phyloP scores from a whole-genome alignment of 2,888 invertebrate genomes.

The Beris morrisii region DNA sequence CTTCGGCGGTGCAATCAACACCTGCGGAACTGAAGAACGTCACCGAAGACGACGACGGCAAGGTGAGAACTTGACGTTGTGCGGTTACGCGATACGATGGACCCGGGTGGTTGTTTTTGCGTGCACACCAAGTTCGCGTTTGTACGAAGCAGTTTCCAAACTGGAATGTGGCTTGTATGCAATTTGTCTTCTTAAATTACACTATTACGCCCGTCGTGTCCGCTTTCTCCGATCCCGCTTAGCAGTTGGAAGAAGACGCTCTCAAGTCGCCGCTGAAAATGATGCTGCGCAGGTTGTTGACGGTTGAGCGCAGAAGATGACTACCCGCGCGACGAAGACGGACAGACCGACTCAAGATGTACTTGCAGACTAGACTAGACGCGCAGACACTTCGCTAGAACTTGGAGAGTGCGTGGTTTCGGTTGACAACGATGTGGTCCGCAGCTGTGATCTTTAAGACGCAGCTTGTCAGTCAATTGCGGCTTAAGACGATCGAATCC shows the following conservation, averaged over 20 bases:
- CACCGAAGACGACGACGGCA: constrained; percentile 1
- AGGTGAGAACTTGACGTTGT: constrained; percentile 3
- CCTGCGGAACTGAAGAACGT: constrained; percentile 26
- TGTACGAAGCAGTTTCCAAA: constrained; percentile 8
- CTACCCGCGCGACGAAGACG: background rate
- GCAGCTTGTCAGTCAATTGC: too few species aligned
- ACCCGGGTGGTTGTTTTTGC: constrained; percentile 4
- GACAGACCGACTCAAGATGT: constrained; percentile 19
- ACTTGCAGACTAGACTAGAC: constrained; percentile 4
- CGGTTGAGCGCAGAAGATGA: too few species aligned
- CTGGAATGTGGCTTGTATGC: constrained; percentile 34
- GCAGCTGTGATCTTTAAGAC: too few species aligned
- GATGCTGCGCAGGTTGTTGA: too few species aligned
- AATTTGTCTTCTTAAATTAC: constrained; percentile 38
- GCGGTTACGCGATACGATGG: background rate
- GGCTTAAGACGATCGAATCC: background rate
- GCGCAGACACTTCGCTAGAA: too few species aligned
- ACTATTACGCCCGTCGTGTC: constrained; percentile 18
- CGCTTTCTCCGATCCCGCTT: constrained; percentile 1
- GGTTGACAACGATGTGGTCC: constrained; percentile 1
- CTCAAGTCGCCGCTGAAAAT: too few species aligned
- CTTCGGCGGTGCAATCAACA: constrained; percentile 33
- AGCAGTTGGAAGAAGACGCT: too few species aligned
- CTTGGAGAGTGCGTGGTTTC: background rate
- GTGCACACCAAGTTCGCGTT: background rate